Evolutionary conservation across 64 coral and sea anemone species (phyloP), one percentile per base, ranked within the genome.

Genomic region (Platygyra sinensis): DNA sequence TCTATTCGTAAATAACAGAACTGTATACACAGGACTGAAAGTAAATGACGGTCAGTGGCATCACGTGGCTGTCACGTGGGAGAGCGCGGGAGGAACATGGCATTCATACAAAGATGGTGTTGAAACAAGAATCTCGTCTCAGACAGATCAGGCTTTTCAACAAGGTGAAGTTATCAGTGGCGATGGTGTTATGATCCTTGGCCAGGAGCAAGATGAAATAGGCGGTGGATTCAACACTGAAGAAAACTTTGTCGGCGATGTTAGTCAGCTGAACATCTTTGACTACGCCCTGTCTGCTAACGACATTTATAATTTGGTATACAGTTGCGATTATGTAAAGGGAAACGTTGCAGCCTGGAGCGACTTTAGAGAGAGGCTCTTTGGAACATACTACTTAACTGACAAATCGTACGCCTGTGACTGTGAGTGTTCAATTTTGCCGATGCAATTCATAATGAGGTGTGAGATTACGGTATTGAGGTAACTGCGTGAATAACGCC

Each of bases 281-380:
- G 85, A 76, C 31, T 64, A 76, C 31, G 62, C 72, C 13, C 46
- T 92, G 15, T 69, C 33, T 22, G 83, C 74, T 87, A 80, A 87
- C 39, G 90, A 92, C 8, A 74, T 92, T 50, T 92, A 86, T 76
- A 96, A 93, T 38, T 61, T 96, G 42, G 95, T 72, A 10, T 92
- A 93, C 30, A 94, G 79, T 25, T 96, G 95, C 77, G 95, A 89
- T 13, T 32, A 77, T 38, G 89, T 80, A 15, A 93, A 86, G 36
- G 95, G 95, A 42, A 89, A 96, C 51, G 77, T 94, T 29, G 95
- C 90, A n/a, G 89, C 92, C 30, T 96, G 95, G 95, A 83, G 80
- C 9, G 95, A 96, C 83, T 96, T 96, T 36, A 87, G 88, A 29
- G 91, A 96, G 54, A 49, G 87, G 5, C 75, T 96, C 25, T 62